phyloP scores from a whole-genome alignment of 1,140 invertebrate species.

The Drosophila trapezifrons region DNA sequence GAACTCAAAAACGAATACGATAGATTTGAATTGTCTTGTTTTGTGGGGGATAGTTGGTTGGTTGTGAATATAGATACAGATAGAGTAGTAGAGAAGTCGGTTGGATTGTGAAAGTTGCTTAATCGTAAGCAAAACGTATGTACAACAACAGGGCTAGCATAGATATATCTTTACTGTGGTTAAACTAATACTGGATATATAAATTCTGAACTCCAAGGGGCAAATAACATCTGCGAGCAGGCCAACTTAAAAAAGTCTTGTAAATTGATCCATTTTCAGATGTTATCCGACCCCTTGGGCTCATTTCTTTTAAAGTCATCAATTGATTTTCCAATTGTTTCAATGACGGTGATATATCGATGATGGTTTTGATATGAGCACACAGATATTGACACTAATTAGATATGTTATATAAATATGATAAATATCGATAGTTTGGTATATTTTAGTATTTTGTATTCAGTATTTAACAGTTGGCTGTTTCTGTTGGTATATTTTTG shows the following conservation, averaged over 20 bases:
- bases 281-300: slow-evolving; percentile 5
- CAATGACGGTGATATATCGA: slow-evolving; percentile 67
- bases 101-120: slow-evolving; percentile 56
- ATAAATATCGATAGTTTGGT: slow-evolving; percentile 33
- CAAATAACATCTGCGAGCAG: not conserved
- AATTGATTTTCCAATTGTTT: slow-evolving; percentile 71
- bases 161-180: slow-evolving; percentile 43
- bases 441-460: slow-evolving; percentile 38
- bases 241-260: slow-evolving; percentile 2
- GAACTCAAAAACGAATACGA: slow-evolving; percentile 56
- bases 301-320: slow-evolving; percentile 47
- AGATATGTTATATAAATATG: slow-evolving; percentile 29
- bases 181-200: slow-evolving; percentile 49
- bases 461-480: slow-evolving; percentile 1
- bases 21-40: slow-evolving; percentile 51
- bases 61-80: slow-evolving; percentile 41
- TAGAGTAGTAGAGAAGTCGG: slow-evolving; percentile 37
- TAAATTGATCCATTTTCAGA: slow-evolving; percentile 5
- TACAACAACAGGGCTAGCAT: slow-evolving; percentile 62
- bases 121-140: slow-evolving; percentile 66
- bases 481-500: slow-evolving; percentile 76
- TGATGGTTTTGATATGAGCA: slow-evolving; percentile 52
- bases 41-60: slow-evolving; percentile 34
- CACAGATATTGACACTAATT: slow-evolving; percentile 33
- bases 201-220: not conserved